A percentile compares a stretch with the other conserved stretches of the same genome.
phyloP scores from a whole-genome alignment of 2,888 invertebrate species.

The Sesia apiformis region DNA sequence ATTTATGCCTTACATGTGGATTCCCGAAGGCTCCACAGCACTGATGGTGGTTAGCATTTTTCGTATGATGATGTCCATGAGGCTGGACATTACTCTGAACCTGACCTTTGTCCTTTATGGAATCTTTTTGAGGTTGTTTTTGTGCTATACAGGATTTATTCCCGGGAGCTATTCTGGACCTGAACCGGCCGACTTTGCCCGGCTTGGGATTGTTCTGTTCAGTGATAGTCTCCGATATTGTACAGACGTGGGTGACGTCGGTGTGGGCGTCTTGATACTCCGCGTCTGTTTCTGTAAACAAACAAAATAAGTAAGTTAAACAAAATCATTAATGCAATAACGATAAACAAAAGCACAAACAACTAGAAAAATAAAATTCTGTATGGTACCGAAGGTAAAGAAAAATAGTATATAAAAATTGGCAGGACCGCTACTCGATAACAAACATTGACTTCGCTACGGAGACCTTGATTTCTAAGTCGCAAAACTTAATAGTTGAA shows the following conservation, averaged over 20 bases:
- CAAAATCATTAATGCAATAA: too few species aligned
- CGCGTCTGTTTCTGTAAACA: constrained; percentile 47
- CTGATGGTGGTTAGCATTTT: constrained; percentile 63
- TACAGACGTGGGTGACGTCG: constrained; percentile 34
- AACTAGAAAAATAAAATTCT: too few species aligned
- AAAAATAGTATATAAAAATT: too few species aligned
- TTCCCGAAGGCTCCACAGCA: constrained; percentile 69
- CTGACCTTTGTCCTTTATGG: constrained; percentile 19
- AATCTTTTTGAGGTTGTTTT: constrained; percentile 35
- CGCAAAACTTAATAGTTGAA: too few species aligned
- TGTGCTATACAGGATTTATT: constrained; percentile 32
- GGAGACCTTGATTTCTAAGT: too few species aligned
- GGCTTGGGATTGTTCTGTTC: constrained; percentile 36
- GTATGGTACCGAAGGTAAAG: too few species aligned
- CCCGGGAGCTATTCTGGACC: constrained; percentile 53
- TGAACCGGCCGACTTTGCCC: constrained; percentile 54
- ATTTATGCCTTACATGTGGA: constrained; percentile 63
- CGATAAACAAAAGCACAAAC: too few species aligned
- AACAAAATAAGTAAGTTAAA: not conserved
- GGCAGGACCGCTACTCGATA: too few species aligned
- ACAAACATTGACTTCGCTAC: too few species aligned
- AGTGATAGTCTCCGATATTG: constrained; percentile 25
- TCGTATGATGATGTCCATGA: constrained; percentile 59
- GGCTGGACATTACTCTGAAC: constrained; percentile 37
- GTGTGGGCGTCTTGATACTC: constrained; percentile 54